phyloP scores from a whole-genome alignment of 2,888 invertebrate species.

The Trypoxylon attenuatum region DNA sequence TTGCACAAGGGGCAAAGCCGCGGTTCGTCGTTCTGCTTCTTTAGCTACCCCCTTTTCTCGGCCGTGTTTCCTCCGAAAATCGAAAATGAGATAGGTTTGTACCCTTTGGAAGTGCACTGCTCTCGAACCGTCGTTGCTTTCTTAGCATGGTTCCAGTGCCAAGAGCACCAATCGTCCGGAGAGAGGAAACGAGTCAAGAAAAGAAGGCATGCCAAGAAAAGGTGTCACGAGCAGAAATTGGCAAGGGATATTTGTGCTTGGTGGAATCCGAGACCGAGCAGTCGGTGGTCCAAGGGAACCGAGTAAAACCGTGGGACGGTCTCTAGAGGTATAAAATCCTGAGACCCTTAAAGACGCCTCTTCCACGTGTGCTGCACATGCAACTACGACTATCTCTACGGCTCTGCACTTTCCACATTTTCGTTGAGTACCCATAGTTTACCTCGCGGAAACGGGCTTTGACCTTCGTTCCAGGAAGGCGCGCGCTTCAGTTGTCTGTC shows the following conservation, averaged over 20 bases:
- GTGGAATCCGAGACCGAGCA: neutral
- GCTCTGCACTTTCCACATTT: neutral
- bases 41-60: conserved; percentile 25
- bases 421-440: neutral
- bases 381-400: neutral
- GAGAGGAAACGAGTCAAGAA: no score
- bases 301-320: neutral
- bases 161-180: no score
- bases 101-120: neutral
- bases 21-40: conserved; percentile 29
- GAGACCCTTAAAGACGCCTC: neutral
- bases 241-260: neutral
- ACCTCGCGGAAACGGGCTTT: neutral
- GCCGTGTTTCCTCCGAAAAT: neutral
- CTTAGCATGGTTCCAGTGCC: no score
- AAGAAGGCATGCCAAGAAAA: no score
- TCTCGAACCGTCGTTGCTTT: no score
- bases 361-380: neutral
- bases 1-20: conserved; percentile 17
- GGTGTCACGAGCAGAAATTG: neutral
- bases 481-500: neutral
- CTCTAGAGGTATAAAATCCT: neutral
- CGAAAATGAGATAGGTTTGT: neutral
- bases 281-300: neutral
- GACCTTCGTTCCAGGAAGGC: neutral